These are phyloP conservation scores for Gobio gobio DNA, from an alignment of 2,113 vertebrate species.

Conservation along the genomic window DNA sequence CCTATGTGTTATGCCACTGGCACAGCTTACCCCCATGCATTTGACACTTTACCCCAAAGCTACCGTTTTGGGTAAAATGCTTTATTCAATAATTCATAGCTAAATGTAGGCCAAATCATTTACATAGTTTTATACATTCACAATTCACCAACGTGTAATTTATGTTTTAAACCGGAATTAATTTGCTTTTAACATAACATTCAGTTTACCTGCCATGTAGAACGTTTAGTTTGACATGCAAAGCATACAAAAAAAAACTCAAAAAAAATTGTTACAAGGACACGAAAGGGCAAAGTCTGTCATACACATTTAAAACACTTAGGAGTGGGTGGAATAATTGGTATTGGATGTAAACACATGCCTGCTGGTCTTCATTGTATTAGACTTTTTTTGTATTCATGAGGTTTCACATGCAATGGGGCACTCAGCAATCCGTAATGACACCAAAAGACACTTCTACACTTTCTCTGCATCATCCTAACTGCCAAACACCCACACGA, in stretches of 20 bases:
- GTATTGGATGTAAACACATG: slow-evolving; percentile 7
- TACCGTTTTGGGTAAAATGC: no score
- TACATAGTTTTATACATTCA: not conserved
- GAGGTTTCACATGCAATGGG: not conserved
- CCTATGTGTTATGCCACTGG: not conserved
- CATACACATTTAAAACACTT: not conserved
- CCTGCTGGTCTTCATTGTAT: slow-evolving; percentile 15
- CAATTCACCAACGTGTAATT: not conserved
- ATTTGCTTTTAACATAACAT: not conserved
- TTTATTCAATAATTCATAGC: no score
- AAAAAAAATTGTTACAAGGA: not conserved
- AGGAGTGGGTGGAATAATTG: slow-evolving; percentile 30
- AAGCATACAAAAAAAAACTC: not conserved
- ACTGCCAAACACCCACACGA: slow-evolving; percentile 21
- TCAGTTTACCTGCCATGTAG: not conserved
- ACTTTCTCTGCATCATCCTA: slow-evolving; percentile 5
- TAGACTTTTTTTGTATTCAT: slow-evolving; percentile 13
- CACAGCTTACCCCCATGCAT: no score
- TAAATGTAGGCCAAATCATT: no score
- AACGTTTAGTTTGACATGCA: not conserved
- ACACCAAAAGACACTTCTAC: slow-evolving; percentile 33
- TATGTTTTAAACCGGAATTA: not conserved
- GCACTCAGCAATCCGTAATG: not conserved
- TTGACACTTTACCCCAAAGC: no score
- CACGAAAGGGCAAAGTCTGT: not conserved